Evolutionary conservation across 2,113 vertebrate genomes (phyloP), one percentile per base, ranked within the genome.

Genomic region (Psittacara wagleri): DNA sequence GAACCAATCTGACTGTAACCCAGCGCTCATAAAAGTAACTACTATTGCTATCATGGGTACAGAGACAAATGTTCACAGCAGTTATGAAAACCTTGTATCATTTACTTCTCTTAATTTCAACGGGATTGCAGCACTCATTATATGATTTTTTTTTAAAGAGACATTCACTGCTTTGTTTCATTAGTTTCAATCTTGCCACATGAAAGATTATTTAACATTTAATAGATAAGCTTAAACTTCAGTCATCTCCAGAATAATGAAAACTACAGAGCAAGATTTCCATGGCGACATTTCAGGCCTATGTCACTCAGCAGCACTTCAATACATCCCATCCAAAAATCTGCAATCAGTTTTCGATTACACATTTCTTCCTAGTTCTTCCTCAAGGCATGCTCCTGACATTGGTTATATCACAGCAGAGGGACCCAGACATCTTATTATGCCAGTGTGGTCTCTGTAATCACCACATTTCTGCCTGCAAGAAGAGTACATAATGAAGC

Each of bases 121-220:
- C 15, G 43, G 62, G 76, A 91, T 73, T 82, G 61, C 52, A 86
- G 88, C 57, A 91, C 69, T 96, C 55, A 84, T 76, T 46, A 66
- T 37, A 78, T 8, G 48, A 55, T 49, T 62, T 57, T 57, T 57
- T 55, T 57, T 20, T 31, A 8, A 20, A n/a, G 4, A 51, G 62
- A 86, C 66, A 61, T 76, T 78, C 41, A 41, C 48, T 73, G 86
- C 79, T 93, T 93, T 86, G 77, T 92, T 93, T 94, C 73, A 78
- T 92, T 93, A 84, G 46, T 79, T 93, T 95, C 77, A 92, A 49
- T 91, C 94, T 87, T 90, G 74, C 77, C 70, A 90, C 48, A 22
- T 72, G 76, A 95, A 96, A 83, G 86, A 81, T 94, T 89, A 72
- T 75, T 96, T 95, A 90, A 83, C 92, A 92, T 93, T 92, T 92